Conservation (phyloP, 1,140 invertebrate genomes). For the Drosophila melanogaster region Release_6_plus_ISO1_MT NT_033777.3:13788501-13789000, state of each 20-base stretch:
- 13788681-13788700: conserved; percentile 9
- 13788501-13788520: conserved; percentile 82
- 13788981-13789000: conserved; percentile 68
- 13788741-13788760: conserved; percentile 64
- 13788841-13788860: conserved; percentile 43
- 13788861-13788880: conserved; percentile 74
- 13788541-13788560: conserved; percentile 45
- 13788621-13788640: conserved; percentile 76
- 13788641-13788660: conserved; percentile 21
- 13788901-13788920: conserved; percentile 19
- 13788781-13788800: conserved; percentile 6
- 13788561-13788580: conserved; percentile 56
- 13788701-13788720: conserved; percentile 41
- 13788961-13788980: conserved; percentile 42
- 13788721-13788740: conserved; percentile 72
- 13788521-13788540: conserved; percentile 80
- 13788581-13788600: conserved; percentile 73
- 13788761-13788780: conserved; percentile 43
- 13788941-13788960: conserved; percentile 84
- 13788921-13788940: conserved; percentile 82
- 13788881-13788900: conserved; percentile 66
- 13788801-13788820: conserved; percentile 31
- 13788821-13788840: conserved; percentile 10
- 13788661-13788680: conserved; percentile 15
- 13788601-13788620: conserved; percentile 60